phyloP scores from a whole-genome alignment of 2,888 invertebrate species.

The Phorcus lineatus region DNA sequence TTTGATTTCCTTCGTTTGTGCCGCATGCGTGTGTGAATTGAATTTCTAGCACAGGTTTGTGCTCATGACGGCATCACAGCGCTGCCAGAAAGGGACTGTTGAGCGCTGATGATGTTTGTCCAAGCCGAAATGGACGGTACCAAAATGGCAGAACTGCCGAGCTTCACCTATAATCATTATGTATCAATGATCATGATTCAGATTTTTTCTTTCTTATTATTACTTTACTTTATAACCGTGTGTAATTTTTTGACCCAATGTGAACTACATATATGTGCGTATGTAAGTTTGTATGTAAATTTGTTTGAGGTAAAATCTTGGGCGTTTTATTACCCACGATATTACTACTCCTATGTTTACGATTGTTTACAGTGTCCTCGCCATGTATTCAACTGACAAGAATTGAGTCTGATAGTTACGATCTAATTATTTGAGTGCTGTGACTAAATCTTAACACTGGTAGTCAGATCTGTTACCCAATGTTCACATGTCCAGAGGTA shows the following conservation, averaged over 20 bases:
- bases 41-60: too few species aligned
- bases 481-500: too few species aligned
- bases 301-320: conserved; percentile 4
- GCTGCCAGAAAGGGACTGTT: conserved; percentile 12
- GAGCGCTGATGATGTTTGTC: background rate
- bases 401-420: background rate
- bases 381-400: conserved; percentile 11
- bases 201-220: conserved; percentile 19
- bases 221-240: conserved; percentile 7
- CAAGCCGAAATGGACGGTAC: too few species aligned
- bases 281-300: conserved; percentile 21
- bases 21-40: too few species aligned
- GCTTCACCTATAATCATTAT: background rate
- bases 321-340: conserved; percentile 9
- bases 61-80: background rate
- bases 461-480: too few species aligned
- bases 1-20: too few species aligned
- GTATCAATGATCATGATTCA: conserved; percentile 14
- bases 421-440: conserved; percentile 12
- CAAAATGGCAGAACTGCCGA: background rate
- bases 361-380: conserved; percentile 1
- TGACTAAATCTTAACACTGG: background rate
- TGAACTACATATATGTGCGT: conserved; percentile 14
- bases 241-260: conserved; percentile 14
- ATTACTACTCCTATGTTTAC: background rate